Percentiles rank a stretch among this genome's conserved stretches.
Evolutionary conservation across 2,888 invertebrate genomes (phyloP).

Genomic region (Cerceris ruficornis): DNA sequence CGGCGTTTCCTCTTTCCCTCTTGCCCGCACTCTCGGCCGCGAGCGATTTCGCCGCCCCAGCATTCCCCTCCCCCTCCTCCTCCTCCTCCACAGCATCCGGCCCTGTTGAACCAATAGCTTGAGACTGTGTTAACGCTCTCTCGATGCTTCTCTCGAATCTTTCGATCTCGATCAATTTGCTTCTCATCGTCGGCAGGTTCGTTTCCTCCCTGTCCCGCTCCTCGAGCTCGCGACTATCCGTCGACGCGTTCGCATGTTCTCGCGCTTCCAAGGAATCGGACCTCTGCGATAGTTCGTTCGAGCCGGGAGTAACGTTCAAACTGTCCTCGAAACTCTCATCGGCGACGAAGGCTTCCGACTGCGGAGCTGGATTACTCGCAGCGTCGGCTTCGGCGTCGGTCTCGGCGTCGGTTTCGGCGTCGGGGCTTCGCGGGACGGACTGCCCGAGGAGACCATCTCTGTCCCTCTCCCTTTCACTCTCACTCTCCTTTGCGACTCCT

Average conservation of each 20-base stretch:
- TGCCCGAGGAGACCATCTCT: no score
- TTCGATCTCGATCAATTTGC: slow-evolving; percentile 69
- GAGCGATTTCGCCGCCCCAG: background rate
- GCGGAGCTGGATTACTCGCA: background rate
- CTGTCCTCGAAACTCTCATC: slow-evolving; percentile 82
- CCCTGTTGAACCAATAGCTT: background rate
- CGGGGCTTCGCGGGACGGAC: no score
- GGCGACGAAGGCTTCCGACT: background rate
- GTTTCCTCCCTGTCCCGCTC: background rate
- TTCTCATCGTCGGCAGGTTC: slow-evolving; percentile 50
- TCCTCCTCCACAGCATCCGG: background rate
- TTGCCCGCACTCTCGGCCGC: background rate
- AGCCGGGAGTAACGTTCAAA: slow-evolving; percentile 77
- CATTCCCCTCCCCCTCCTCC: background rate
- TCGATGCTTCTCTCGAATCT: slow-evolving; percentile 64
- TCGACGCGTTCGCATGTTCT: slow-evolving; percentile 11
- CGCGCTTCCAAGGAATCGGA: slow-evolving; percentile 70
- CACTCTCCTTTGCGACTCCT: no score
- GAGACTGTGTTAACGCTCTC: slow-evolving; percentile 50
- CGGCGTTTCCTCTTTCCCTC: background rate
- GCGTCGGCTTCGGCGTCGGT: background rate
- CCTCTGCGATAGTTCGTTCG: slow-evolving; percentile 53
- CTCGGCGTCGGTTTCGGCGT: no score
- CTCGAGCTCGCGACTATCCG: background rate
- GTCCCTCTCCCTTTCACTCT: no score